phyloP scores from a whole-genome alignment of 2,888 invertebrate genomes.

The Nebria brevicollis region DNA sequence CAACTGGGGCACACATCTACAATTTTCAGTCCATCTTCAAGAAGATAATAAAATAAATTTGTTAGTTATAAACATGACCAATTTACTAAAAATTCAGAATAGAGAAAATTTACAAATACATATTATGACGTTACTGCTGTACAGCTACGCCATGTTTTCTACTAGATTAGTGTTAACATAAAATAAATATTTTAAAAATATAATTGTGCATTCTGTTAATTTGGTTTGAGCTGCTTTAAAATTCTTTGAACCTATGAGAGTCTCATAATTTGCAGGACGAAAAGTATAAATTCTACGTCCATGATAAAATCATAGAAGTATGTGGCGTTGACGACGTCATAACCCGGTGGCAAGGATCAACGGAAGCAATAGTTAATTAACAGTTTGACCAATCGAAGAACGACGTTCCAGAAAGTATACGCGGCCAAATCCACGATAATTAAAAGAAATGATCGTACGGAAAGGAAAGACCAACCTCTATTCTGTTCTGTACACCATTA shows the following conservation, averaged over 20 bases:
- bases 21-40: neutral
- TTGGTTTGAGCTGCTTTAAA: neutral
- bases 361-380: constrained; percentile 18
- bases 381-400: constrained; percentile 5
- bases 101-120: neutral
- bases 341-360: neutral
- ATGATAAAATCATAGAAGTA: constrained; percentile 9
- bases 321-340: neutral
- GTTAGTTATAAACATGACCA: too few species aligned
- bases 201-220: too few species aligned
- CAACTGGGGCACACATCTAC: neutral
- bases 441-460: constrained; percentile 42
- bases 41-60: too few species aligned
- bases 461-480: neutral
- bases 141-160: too few species aligned
- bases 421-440: constrained; percentile 37
- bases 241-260: neutral
- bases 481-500: constrained; percentile 5
- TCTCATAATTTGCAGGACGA: neutral
- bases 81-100: too few species aligned
- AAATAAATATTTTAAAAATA: too few species aligned
- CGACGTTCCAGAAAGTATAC: neutral
- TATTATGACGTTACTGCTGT: neutral
- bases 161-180: too few species aligned
- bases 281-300: neutral